phyloP scores from a whole-genome alignment of 2,888 invertebrate genomes.

The Chalcosyrphus nemorum region DNA sequence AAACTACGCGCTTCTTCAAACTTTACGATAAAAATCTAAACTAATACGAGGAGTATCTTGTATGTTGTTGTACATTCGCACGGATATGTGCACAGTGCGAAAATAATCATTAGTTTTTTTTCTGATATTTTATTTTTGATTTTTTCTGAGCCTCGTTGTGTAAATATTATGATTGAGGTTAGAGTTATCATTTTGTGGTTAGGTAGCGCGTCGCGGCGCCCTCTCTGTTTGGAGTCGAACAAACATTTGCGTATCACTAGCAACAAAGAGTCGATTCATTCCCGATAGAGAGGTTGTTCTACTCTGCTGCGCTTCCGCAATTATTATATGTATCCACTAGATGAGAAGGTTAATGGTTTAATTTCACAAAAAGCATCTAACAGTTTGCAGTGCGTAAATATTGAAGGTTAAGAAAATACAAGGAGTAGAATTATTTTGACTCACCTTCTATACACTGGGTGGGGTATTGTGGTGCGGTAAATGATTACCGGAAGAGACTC shows the following conservation, averaged over 20 bases:
- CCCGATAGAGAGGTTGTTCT: slow-evolving; percentile 3
- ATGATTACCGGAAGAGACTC: slow-evolving; percentile 2
- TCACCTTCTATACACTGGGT: not conserved
- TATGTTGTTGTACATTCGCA: slow-evolving; percentile 11
- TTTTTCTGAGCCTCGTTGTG: not conserved
- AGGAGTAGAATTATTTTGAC: slow-evolving; percentile 4
- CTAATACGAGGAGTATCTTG: slow-evolving; percentile 12
- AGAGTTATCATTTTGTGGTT: slow-evolving; percentile 12
- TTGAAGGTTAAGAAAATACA: not conserved
- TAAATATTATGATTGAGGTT: slow-evolving; percentile 41
- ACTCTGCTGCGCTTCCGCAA: slow-evolving; percentile 7
- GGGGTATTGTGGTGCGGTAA: not conserved
- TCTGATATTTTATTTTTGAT: no score
- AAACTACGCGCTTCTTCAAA: not conserved
- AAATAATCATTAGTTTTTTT: no score
- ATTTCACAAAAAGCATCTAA: not conserved
- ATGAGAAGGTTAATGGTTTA: not conserved
- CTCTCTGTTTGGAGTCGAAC: slow-evolving; percentile 27
- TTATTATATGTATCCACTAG: not conserved
- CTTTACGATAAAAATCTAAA: slow-evolving; percentile 18
- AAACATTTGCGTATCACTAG: slow-evolving; percentile 31
- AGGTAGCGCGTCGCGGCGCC: slow-evolving; percentile 28
- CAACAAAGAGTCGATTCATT: slow-evolving; percentile 49
- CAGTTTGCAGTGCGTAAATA: slow-evolving; percentile 2
- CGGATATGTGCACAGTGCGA: slow-evolving; percentile 7